phyloP scores from a whole-genome alignment of 2,113 vertebrate genomes.

The Tachycineta bicolor region DNA sequence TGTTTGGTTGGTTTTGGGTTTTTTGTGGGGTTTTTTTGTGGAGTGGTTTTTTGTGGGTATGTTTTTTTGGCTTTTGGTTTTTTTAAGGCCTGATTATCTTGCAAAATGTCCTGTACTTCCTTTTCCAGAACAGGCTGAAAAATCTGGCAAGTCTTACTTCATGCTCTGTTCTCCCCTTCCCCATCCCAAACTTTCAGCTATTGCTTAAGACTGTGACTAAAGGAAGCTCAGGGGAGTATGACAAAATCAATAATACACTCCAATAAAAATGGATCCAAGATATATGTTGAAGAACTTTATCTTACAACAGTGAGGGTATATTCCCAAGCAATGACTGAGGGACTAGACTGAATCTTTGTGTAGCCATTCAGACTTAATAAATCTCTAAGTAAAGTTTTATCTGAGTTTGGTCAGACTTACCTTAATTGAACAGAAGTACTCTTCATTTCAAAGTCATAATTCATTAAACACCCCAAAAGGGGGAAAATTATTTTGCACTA shows the following conservation, averaged over 20 bases:
- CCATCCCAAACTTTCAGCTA: not conserved
- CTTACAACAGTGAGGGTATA: not conserved
- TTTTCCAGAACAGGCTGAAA: not conserved
- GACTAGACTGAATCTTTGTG: not conserved
- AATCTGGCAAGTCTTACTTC: not conserved
- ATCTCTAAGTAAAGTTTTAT: not conserved
- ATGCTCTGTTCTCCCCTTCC: not conserved
- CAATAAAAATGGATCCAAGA: not conserved
- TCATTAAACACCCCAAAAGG: not conserved
- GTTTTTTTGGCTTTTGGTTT: not conserved
- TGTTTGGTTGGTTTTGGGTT: not conserved
- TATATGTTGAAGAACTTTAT: not conserved
- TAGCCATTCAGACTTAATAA: not conserved
- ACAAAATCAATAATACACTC: not conserved
- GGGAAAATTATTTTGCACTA: not conserved
- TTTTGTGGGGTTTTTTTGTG: no score
- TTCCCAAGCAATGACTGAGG: not conserved
- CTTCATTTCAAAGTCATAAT: not conserved
- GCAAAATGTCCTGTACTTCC: constrained; percentile 36
- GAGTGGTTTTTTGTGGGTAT: no score
- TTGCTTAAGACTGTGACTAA: constrained; percentile 10
- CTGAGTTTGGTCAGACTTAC: not conserved
- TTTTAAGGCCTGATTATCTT: not conserved
- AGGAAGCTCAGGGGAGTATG: not conserved
- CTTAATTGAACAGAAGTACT: not conserved